A percentile compares a stretch with the other conserved stretches of the same genome.
phyloP scores from a whole-genome alignment of 2,113 vertebrate species.

The Phrynocephalus versicolor region DNA sequence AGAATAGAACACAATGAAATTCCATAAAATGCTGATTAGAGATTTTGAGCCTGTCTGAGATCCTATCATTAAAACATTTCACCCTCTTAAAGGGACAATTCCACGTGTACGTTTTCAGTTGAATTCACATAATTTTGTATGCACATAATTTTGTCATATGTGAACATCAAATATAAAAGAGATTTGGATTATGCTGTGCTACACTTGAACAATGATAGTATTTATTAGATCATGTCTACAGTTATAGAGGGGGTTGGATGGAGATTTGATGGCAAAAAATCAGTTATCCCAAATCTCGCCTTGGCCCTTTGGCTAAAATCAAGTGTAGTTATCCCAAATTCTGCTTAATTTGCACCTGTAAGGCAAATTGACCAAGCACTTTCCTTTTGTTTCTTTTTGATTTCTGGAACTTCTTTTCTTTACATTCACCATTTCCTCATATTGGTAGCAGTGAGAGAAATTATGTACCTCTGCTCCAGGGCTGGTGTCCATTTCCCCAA shows the following conservation, averaged over 20 bases:
- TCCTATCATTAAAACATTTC: conserved; percentile 39
- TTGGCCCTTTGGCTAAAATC: no score
- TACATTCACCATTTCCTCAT: background rate
- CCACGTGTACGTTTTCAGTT: no score
- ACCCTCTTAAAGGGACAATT: background rate
- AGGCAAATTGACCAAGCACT: no score
- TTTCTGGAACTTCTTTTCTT: background rate
- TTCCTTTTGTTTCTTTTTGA: no score
- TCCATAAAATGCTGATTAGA: conserved; percentile 49
- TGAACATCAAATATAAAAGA: background rate
- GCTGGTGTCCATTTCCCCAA: background rate
- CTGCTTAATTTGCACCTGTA: no score
- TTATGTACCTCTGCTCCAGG: background rate
- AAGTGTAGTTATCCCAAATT: no score
- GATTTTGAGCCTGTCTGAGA: conserved; percentile 40
- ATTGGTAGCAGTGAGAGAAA: background rate
- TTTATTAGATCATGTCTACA: background rate
- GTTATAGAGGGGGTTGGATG: background rate
- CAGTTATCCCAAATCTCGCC: no score
- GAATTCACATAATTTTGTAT: background rate
- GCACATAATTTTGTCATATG: background rate
- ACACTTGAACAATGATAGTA: no score
- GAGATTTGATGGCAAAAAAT: background rate
- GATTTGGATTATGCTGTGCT: no score
- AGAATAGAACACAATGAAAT: conserved; percentile 36